Percentiles rank a stretch among this genome's conserved stretches.
Conservation (phyloP, 2,113 vertebrate species). For the Danionella cerebrum region DNA sequence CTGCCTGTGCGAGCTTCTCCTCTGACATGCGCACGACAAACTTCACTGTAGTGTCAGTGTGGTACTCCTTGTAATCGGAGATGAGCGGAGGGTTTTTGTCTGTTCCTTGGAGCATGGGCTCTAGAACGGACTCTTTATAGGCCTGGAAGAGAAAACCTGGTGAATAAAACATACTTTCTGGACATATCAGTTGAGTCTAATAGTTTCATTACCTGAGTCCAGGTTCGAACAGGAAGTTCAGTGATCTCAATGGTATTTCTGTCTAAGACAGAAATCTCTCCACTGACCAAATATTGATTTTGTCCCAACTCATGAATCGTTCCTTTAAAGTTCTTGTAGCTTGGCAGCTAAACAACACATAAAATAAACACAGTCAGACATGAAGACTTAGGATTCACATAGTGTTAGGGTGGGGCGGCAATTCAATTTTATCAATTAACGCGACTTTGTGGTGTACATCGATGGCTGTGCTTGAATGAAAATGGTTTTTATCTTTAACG, state of each 20-base stretch:
- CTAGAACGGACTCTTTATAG: slow-evolving; percentile 95
- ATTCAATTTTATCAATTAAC: background rate
- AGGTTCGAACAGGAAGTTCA: slow-evolving; percentile 93
- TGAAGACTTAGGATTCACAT: background rate
- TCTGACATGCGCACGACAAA: slow-evolving; percentile 96
- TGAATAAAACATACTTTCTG: background rate
- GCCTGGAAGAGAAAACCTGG: slow-evolving; percentile 59
- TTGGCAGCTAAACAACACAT: slow-evolving; percentile 78
- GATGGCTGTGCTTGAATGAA: too few species aligned
- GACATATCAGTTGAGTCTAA: slow-evolving; percentile 22
- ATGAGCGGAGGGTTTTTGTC: slow-evolving; percentile 96
- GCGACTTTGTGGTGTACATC: too few species aligned
- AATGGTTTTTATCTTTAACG: too few species aligned
- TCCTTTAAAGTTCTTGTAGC: slow-evolving; percentile 96
- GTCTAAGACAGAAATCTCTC: slow-evolving; percentile 90
- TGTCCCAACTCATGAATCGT: slow-evolving; percentile 90
- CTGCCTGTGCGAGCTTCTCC: slow-evolving; percentile 95
- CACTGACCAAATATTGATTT: slow-evolving; percentile 93
- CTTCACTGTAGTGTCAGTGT: slow-evolving; percentile 94
- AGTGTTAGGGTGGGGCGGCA: background rate
- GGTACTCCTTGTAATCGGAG: slow-evolving; percentile 95
- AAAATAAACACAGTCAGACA: background rate
- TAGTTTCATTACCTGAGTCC: slow-evolving; percentile 83
- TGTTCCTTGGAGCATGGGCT: slow-evolving; percentile 93
- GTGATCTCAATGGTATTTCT: slow-evolving; percentile 95